Evolutionary conservation across 2,888 invertebrate species (phyloP).

Genomic region (Lordiphosa fenestrarum): DNA sequence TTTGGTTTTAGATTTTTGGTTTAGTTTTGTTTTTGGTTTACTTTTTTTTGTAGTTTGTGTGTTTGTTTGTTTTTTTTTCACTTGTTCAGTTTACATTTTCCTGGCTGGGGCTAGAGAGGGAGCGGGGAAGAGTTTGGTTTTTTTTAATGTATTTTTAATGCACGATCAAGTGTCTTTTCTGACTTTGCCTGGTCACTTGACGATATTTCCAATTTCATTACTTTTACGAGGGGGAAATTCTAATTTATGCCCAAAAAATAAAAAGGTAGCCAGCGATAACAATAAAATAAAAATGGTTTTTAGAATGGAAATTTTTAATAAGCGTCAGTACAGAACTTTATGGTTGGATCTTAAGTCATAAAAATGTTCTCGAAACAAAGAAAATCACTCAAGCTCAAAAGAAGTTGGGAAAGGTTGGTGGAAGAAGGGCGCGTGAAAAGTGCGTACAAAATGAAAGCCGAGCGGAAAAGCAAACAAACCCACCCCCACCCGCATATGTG

Average conservation of each 20-base stretch:
- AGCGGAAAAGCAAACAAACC: slow-evolving; percentile 22
- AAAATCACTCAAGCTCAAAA: slow-evolving; percentile 63
- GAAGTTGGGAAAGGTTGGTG: slow-evolving; percentile 17
- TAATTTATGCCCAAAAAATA: slow-evolving; percentile 21
- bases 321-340: slow-evolving; percentile 47
- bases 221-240: slow-evolving; percentile 44
- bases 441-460: slow-evolving; percentile 2
- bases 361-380: slow-evolving; percentile 52
- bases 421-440: not conserved
- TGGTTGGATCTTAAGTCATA: slow-evolving; percentile 36
- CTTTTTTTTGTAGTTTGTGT: slow-evolving; percentile 29
- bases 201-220: slow-evolving; percentile 16
- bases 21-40: slow-evolving; percentile 41
- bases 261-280: slow-evolving; percentile 32
- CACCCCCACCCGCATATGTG: slow-evolving; percentile 48
- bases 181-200: slow-evolving; percentile 39
- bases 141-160: slow-evolving; percentile 24
- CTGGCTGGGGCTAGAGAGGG: slow-evolving; percentile 13
- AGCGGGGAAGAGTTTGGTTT: slow-evolving; percentile 1
- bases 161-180: slow-evolving; percentile 1
- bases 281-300: slow-evolving; percentile 8
- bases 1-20: slow-evolving; percentile 63
- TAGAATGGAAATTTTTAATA: slow-evolving; percentile 63
- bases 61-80: slow-evolving; percentile 24
- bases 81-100: slow-evolving; percentile 35